Conservation (phyloP, 2,113 vertebrate genomes). For the Ctenomys sociabilis region DNA sequence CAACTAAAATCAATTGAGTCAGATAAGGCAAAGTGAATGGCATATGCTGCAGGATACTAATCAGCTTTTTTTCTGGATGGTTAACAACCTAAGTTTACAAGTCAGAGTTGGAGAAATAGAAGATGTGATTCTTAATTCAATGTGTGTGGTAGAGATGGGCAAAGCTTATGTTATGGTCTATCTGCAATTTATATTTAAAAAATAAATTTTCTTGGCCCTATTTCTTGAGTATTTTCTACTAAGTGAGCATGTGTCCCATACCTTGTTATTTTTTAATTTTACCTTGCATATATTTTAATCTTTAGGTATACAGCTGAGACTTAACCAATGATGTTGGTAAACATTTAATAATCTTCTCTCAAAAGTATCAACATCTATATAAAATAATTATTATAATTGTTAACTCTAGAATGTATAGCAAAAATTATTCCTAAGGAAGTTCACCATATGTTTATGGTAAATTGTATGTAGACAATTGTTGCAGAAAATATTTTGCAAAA, state of each 20-base stretch:
- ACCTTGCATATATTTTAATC: neutral
- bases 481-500: neutral
- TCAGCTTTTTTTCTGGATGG: too few relatives aligned
- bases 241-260: neutral
- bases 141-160: neutral
- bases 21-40: too few relatives aligned
- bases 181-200: neutral
- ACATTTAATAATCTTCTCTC: neutral
- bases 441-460: neutral
- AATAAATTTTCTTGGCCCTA: fast-evolving
- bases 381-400: neutral
- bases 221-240: neutral
- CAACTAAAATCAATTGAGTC: too few relatives aligned
- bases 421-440: slow-evolving; percentile 23
- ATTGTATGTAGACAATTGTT: neutral
- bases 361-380: neutral
- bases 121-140: neutral
- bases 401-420: neutral
- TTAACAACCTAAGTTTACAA: too few relatives aligned
- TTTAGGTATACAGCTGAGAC: neutral
- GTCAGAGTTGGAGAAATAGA: too few relatives aligned
- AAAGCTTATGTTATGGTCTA: neutral
- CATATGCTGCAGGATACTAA: too few relatives aligned
- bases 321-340: neutral
- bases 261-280: neutral